Base-by-base conservation (phyloP, 2,797 vertebrate species). In the Denticeps clupeoides region DNA sequence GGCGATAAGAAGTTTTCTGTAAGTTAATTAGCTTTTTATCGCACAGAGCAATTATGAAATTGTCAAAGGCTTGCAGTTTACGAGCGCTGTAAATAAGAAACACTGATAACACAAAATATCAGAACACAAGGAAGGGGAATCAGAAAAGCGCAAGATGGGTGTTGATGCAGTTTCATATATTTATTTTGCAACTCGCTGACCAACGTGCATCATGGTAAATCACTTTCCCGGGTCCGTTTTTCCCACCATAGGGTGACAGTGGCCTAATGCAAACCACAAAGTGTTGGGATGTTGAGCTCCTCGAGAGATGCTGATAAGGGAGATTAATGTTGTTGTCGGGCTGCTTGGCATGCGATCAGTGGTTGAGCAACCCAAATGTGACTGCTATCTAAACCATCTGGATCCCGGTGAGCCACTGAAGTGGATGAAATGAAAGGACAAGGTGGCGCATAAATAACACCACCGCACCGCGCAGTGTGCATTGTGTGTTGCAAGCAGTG, bases 1-100 rank as follows among this genome's bases (percentile, higher is more conserved):
- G 38, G 28, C 47, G 80, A 85, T 82, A 83, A 82, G 71, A 64
- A 62, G 80, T 80, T 78, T 76, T 73, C 79, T 72, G 80, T 82
- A 81, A 84, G 81, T 83, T 85, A 86, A 86, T 85, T 84, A 83
- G 78, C 77, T 84, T 84, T 82, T 84, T 81, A 82, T 82, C 75
- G 73, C 69, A 70, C 68, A 65, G 75, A 75, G 74, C 72, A 81
- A 82, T 80, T 82, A 82, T 68, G 56, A 77, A 82, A n/a, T n/a
- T n/a, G n/a, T n/a, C n/a, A n/a, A n/a, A 77, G 74, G 61, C 23
- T 58, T 38, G 62, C 63, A 70, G 68, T 74, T 71, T 74, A 73
- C 71, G 68, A 64, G 60, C 63, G 62, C 51, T 58, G 37, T 47
- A 72, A 75, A 60, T 70, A 75, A 53, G 41, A 49, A 18, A 18